phyloP scores from a whole-genome alignment of 23 tunicate genomes.

The Phallusia fumigata region DNA sequence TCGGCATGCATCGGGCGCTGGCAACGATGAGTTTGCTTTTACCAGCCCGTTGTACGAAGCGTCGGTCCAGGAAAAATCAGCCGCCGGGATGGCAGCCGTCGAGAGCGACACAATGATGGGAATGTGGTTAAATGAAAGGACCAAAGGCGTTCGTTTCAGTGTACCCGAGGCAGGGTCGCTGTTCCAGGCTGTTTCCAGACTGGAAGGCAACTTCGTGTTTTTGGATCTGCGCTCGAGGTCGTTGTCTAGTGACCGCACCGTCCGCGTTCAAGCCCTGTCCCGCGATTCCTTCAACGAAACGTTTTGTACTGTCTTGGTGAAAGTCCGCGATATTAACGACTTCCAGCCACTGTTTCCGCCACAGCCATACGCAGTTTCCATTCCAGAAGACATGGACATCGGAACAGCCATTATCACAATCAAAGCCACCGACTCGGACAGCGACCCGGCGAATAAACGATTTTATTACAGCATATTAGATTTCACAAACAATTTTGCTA shows the following conservation, averaged over 20 bases:
- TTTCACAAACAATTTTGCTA: constrained; percentile 56
- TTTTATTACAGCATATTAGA: constrained; percentile 47
- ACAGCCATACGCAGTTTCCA: constrained; percentile 30
- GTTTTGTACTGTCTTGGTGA: constrained; percentile 40
- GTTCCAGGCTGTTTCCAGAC: constrained; percentile 12
- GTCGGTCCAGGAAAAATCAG: constrained; percentile 27
- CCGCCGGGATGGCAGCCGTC: constrained; percentile 23
- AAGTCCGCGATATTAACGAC: constrained; percentile 49
- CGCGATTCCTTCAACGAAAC: constrained; percentile 12
- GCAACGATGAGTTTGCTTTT: constrained; percentile 26
- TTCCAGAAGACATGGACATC: constrained; percentile 48
- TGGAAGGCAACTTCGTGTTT: constrained; percentile 57
- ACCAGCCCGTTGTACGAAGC: constrained; percentile 40
- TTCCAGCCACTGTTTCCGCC: constrained; percentile 58
- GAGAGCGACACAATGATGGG: constrained; percentile 56
- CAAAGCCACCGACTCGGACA: constrained; percentile 60
- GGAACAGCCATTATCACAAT: constrained; percentile 45
- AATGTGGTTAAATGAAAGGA: constrained; percentile 39
- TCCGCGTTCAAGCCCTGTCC: constrained; percentile 44
- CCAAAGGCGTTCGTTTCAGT: constrained; percentile 23
- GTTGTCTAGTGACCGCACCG: background rate
- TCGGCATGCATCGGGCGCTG: background rate
- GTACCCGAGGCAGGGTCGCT: background rate
- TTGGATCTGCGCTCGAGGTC: constrained; percentile 29
- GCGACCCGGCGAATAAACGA: constrained; percentile 36